A percentile compares a stretch with the other conserved stretches of the same genome.
Conservation (phyloP, 2,113 vertebrate genomes). For the Acanthochromis polyacanthus region DNA sequence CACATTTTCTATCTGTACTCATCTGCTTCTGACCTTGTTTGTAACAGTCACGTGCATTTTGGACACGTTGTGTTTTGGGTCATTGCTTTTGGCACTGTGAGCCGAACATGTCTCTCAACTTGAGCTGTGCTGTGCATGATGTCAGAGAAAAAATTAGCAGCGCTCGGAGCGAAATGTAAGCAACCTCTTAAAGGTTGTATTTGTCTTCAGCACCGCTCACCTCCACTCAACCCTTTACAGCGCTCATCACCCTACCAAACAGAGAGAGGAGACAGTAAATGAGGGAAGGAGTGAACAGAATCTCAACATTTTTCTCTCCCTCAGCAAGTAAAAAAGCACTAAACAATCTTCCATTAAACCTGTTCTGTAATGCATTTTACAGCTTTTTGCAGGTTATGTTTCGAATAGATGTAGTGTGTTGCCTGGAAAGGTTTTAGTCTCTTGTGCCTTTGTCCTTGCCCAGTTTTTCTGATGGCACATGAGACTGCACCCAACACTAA, state of each 20-base stretch:
- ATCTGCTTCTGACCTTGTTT: constrained; percentile 26
- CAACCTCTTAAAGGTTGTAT: background rate
- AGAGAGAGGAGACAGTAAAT: background rate
- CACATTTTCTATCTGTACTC: background rate
- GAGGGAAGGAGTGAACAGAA: background rate
- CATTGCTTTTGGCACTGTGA: constrained; percentile 33
- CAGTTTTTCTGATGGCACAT: background rate
- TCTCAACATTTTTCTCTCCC: background rate
- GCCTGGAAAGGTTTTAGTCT: too few species aligned
- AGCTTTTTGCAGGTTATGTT: background rate
- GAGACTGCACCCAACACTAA: background rate
- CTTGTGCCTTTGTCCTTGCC: background rate
- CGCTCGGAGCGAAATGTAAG: constrained; percentile 23
- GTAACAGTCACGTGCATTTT: constrained; percentile 20
- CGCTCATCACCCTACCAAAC: constrained; percentile 1
- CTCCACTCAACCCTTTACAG: constrained; percentile 7
- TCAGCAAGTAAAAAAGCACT: background rate
- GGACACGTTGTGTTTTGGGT: constrained; percentile 35
- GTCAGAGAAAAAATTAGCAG: constrained; percentile 28
- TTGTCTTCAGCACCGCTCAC: constrained; percentile 6
- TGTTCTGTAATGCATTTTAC: background rate
- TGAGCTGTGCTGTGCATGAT: constrained; percentile 43
- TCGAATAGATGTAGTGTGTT: too few species aligned
- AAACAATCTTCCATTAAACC: background rate
- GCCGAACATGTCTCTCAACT: constrained; percentile 37